Percentiles rank a stretch among this genome's conserved stretches.
Conservation (phyloP, 2,888 invertebrate genomes). For the Polydesmus complanatus region DNA sequence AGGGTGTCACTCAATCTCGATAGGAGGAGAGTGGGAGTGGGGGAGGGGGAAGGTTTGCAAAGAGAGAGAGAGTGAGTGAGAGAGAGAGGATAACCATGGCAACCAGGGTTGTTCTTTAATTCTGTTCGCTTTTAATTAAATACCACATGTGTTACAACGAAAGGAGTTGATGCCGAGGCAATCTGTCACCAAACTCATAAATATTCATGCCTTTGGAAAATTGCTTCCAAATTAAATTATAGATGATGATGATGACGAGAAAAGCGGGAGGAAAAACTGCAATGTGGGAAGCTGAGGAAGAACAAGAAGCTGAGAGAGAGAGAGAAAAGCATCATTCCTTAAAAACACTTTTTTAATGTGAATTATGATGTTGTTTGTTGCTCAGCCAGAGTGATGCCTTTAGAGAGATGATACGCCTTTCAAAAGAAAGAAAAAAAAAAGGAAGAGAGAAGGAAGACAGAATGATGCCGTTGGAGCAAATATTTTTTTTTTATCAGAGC, state of each 20-base stretch:
- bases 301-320: no score
- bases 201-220: conserved; percentile 19
- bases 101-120: conserved; percentile 16
- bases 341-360: neutral
- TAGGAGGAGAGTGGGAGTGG: neutral
- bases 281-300: neutral
- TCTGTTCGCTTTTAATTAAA: conserved; percentile 20
- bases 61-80: neutral
- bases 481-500: neutral
- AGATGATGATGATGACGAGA: conserved; percentile 18
- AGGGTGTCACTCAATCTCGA: neutral
- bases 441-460: neutral
- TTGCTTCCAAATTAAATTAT: conserved; percentile 19
- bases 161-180: conserved; percentile 17
- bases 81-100: conserved; percentile 10
- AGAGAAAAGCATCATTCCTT: neutral
- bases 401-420: neutral
- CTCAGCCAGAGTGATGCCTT: neutral
- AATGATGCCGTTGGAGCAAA: neutral
- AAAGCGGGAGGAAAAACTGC: neutral
- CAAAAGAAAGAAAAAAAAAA: neutral
- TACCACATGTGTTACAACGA: conserved; percentile 19
- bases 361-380: neutral
- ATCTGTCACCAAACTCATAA: conserved; percentile 20
- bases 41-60: neutral